phyloP scores from a whole-genome alignment of 2,888 invertebrate genomes.

The Eilema caniola region DNA sequence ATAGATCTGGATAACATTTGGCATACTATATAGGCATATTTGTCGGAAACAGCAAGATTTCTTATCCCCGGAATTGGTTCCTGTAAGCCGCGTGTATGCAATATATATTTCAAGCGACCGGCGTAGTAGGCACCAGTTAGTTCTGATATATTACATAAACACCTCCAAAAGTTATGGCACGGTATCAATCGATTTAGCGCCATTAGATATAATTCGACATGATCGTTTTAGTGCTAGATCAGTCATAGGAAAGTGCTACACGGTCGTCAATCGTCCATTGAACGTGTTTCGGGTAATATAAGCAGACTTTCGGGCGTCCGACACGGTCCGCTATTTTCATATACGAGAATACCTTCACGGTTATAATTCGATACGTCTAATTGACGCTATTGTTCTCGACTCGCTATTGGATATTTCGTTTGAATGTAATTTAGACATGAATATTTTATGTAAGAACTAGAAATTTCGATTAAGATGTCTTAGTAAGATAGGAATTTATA shows the following conservation, averaged over 20 bases:
- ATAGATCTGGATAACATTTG: too few relatives aligned
- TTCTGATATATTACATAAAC: background rate
- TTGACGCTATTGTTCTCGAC: background rate
- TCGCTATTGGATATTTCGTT: constrained; percentile 1
- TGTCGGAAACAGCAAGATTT: too few relatives aligned
- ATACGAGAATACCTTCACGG: constrained; percentile 5
- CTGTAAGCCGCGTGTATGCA: too few relatives aligned
- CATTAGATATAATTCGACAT: background rate
- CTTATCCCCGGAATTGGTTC: too few relatives aligned
- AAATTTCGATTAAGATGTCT: background rate
- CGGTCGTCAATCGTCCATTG: constrained; percentile 8
- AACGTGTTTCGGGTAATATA: constrained; percentile 10
- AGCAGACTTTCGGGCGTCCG: constrained; percentile 9
- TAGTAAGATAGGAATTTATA: background rate
- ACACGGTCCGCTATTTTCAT: constrained; percentile 12
- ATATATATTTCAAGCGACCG: too few relatives aligned
- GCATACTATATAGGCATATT: too few relatives aligned
- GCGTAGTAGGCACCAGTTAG: too few relatives aligned
- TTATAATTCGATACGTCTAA: constrained; percentile 6
- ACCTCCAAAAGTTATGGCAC: background rate
- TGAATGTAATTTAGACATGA: background rate
- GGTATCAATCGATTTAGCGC: background rate
- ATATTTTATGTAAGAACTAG: background rate
- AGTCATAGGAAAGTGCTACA: background rate
- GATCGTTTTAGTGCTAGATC: background rate